Evolutionary conservation across 2,113 vertebrate genomes (phyloP).

Genomic region (Blennius ocellaris): DNA sequence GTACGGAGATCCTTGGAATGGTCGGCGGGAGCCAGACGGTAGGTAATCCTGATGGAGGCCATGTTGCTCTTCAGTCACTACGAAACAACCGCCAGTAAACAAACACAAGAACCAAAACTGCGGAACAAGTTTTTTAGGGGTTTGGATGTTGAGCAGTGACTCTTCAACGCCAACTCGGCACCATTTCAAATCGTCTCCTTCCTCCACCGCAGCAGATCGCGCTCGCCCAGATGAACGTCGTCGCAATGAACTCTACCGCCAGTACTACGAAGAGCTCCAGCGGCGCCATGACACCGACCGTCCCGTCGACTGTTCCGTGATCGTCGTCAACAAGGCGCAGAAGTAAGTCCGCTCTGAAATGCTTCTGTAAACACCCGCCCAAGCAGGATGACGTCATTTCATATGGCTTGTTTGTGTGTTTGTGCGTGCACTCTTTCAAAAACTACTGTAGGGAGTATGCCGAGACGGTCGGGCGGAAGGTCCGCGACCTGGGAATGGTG

Average conservation of each 20-base stretch:
- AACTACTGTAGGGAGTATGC: constrained; percentile 91
- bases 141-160: too few relatives aligned
- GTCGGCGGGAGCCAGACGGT: constrained; percentile 87
- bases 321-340: constrained; percentile 96
- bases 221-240: constrained; percentile 90
- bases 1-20: constrained; percentile 90
- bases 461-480: constrained; percentile 95
- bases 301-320: constrained; percentile 97
- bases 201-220: constrained; percentile 74
- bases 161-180: too few relatives aligned
- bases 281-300: constrained; percentile 92
- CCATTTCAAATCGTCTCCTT: too few relatives aligned
- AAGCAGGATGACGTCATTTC: constrained; percentile 53
- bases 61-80: too few relatives aligned
- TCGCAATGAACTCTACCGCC: constrained; percentile 94
- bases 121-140: too few relatives aligned
- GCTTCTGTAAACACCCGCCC: neutral
- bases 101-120: too few relatives aligned
- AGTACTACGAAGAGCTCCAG: constrained; percentile 98
- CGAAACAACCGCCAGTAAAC: too few relatives aligned
- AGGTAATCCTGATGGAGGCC: too few relatives aligned
- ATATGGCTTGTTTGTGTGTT: constrained; percentile 20
- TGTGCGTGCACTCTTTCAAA: constrained; percentile 23
- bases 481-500: constrained; percentile 96
- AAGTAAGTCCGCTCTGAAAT: constrained; percentile 86